Evolutionary conservation across 2,113 vertebrate species (phyloP).

Genomic region (Neoarius graeffei): DNA sequence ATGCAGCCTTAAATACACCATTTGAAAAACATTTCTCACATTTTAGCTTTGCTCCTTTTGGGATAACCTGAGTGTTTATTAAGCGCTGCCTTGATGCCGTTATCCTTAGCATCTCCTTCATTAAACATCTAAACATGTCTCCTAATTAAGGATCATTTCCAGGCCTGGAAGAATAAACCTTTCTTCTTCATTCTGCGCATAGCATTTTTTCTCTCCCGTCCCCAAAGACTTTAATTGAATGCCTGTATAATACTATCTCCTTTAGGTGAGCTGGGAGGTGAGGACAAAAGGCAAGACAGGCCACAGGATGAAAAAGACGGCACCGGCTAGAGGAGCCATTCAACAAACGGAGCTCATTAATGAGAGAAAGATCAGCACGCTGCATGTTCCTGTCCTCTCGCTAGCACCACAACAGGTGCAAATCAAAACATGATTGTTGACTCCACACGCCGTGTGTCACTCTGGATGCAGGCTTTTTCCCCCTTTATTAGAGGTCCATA

Average conservation of each 20-base stretch:
- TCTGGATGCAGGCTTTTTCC: neutral
- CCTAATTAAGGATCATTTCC: constrained; percentile 84
- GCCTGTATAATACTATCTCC: constrained; percentile 75
- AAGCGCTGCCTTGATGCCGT: constrained; percentile 60
- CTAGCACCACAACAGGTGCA: constrained; percentile 53
- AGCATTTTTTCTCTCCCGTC: constrained; percentile 67
- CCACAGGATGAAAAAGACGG: constrained; percentile 71
- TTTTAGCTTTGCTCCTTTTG: constrained; percentile 61
- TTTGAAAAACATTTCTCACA: constrained; percentile 75
- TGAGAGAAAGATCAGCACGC: constrained; percentile 49
- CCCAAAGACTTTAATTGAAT: constrained; percentile 91
- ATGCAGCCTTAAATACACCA: constrained; percentile 65
- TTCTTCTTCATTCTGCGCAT: constrained; percentile 61
- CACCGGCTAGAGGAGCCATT: constrained; percentile 47
- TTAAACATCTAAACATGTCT: constrained; percentile 74
- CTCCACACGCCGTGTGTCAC: constrained; percentile 26
- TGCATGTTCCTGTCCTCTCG: constrained; percentile 42
- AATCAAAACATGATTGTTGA: constrained; percentile 54
- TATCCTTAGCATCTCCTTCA: constrained; percentile 72
- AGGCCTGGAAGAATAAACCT: constrained; percentile 75
- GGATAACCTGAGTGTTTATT: constrained; percentile 55
- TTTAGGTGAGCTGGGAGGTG: constrained; percentile 54
- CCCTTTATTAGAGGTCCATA: neutral
- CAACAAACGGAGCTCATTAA: constrained; percentile 63
- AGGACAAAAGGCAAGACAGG: constrained; percentile 65